Percentiles rank a stretch among this genome's conserved stretches.
phyloP scores from a whole-genome alignment of 2,113 vertebrate species.

The Hiodon alosoides region DNA sequence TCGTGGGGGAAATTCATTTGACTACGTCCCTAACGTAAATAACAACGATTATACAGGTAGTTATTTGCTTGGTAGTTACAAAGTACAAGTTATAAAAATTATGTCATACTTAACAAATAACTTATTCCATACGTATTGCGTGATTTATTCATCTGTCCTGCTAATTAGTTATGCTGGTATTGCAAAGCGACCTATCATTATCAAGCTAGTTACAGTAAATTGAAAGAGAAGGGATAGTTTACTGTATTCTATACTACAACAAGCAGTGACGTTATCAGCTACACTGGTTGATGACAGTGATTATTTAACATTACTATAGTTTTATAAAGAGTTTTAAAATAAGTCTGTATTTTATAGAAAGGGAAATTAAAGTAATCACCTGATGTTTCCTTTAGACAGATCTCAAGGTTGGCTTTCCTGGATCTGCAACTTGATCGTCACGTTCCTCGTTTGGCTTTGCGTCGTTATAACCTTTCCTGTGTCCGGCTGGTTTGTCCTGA shows the following conservation, averaged over 20 bases:
- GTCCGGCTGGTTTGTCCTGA: slow-evolving; percentile 82
- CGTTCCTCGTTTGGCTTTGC: slow-evolving; percentile 64
- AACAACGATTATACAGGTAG: slow-evolving; percentile 57
- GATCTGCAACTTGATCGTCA: slow-evolving; percentile 75
- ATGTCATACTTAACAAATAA: neutral
- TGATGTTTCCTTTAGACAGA: slow-evolving; percentile 48
- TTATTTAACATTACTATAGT: neutral
- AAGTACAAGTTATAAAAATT: slow-evolving; percentile 1
- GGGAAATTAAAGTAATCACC: too few relatives aligned
- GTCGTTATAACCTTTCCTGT: slow-evolving; percentile 75
- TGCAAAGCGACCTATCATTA: too few relatives aligned
- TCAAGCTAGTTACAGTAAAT: too few relatives aligned
- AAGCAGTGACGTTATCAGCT: neutral
- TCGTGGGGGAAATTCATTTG: slow-evolving; percentile 56
- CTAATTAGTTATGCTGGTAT: neutral
- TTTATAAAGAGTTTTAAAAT: neutral
- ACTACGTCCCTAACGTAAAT: slow-evolving; percentile 60
- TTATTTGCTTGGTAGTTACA: too few relatives aligned
- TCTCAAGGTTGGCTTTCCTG: slow-evolving; percentile 75
- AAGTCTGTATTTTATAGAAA: neutral
- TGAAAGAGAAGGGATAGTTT: too few relatives aligned
- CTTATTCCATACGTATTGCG: neutral
- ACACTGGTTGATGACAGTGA: neutral
- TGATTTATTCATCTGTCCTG: neutral
- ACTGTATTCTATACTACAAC: neutral